Evolutionary conservation across 2,113 vertebrate genomes (phyloP), one percentile per base, ranked within the genome.

Genomic region (Andinoacara biseriatus): DNA sequence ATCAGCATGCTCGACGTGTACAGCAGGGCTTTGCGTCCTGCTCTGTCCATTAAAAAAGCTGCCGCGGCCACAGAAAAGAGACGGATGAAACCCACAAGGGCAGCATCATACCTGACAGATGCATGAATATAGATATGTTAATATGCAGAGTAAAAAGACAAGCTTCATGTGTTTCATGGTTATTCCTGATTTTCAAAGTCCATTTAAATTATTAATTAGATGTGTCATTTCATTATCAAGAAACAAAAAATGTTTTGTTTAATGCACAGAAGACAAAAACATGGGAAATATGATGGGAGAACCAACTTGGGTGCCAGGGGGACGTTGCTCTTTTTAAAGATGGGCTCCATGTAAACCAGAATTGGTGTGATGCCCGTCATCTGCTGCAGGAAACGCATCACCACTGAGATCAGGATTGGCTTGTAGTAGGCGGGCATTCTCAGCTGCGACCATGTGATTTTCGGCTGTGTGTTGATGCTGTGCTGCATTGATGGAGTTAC

Each of bases 371-470:
- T 95, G 2, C 98, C 98, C 0, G 97, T 97, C 92, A 99, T 95
- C 94, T 99, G 98, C 92, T 99, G 98, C 84, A 99, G 95, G 87
- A 98, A 96, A 77, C 98, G 95, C 98, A 99, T 99, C 59, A 84
- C 83, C 63, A 97, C 85, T 0, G 98, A 94, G 1, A 98, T 99
- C 26, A 93, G 4, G 58, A 98, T 94, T 22, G 98, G 98, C 29
- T 95, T 95, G 94, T 96, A 97, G 84, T 96, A 92, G 62, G 93
- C 89, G 0, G 97, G 96, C 1, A 90, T 95, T 67, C 59, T 93
- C 81, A 96, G 94, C 88, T 99, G 96, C 0, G 95, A 89, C 92
- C 94, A 96, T 0, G 96, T 94, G 76, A 97, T 18, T 9, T 1
- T 87, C 7, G 33, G 79, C 89, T 95, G 93, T 56, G 60, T 86